Evolutionary conservation across 2,888 invertebrate genomes (phyloP), one percentile per base, ranked within the genome.

Genomic region (Cephus rjabovi): DNA sequence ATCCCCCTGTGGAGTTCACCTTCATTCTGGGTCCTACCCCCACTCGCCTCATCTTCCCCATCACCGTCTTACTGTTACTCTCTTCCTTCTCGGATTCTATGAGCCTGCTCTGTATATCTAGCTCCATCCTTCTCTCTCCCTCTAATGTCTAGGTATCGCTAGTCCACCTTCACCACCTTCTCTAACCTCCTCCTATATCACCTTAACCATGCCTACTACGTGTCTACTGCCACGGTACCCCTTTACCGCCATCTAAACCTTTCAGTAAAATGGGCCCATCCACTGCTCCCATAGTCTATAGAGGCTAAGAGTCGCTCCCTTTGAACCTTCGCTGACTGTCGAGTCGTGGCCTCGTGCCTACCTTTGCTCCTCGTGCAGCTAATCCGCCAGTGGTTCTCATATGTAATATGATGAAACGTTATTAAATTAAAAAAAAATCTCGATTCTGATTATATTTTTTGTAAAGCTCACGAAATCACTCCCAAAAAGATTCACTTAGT

Each of bases 1-100:
- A 81, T 84, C 85, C 85, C 85, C 81, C 83, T 83, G 84, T 56
- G 56, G 56, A 84, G 81, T 85, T 85, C 82, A 81, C 80, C 82
- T 77, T 80, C 80, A 80, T 80, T 82, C 83, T 80, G 82, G 75
- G 73, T 82, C 77, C 81, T 73, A 79, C 79, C 84, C 83, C 79
- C 80, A 75, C 75, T 75, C 74, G 79, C 81, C 74, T 79, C 81
- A 79, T 80, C 79, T 34, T 79, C 76, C 77, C 76, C 79, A 70
- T 71, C 73, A 12, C 70, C 75, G 2, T 56, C 23, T 56, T 23
- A 56, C 56, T 56, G 56, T 23, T 56, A 56, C 56, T 79, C 34
- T 74, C 78, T 69, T 77, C 79, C 77, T 77, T 71, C 73, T 35
- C 69, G 9, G 23, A 56, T 23, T 23, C 23, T 40, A 40, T 40